Conservation (phyloP, 2,888 invertebrate species). For the Torymus tubicola region DNA sequence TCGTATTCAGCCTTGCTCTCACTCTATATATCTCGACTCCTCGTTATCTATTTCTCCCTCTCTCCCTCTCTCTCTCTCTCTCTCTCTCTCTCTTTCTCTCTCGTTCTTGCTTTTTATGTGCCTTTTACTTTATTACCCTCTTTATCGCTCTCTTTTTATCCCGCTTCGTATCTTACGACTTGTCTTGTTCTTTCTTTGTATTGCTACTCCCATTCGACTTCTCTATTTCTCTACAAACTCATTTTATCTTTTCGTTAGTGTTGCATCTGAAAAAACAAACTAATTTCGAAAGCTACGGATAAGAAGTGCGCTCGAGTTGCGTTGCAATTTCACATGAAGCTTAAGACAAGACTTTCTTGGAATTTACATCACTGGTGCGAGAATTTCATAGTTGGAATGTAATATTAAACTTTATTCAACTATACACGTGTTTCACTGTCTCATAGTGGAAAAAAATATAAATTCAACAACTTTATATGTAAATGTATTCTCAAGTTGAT, state of each 20-base stretch:
- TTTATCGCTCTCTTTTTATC: conserved; percentile 40
- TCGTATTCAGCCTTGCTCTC: conserved; percentile 17
- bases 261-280: not conserved
- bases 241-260: conserved; percentile 17
- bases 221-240: conserved; percentile 13
- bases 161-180: conserved; percentile 17
- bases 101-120: conserved; percentile 39
- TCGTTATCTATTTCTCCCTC: conserved; percentile 9
- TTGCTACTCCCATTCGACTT: not conserved
- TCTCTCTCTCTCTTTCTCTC: conserved; percentile 18
- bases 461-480: too few species aligned
- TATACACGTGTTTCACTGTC: too few species aligned
- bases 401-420: too few species aligned
- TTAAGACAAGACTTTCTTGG: not conserved
- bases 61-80: conserved; percentile 32
- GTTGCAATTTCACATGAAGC: conserved; percentile 1
- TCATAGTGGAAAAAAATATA: too few species aligned
- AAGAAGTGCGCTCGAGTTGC: not conserved
- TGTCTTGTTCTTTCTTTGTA: conserved; percentile 26
- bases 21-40: not conserved
- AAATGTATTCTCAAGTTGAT: too few species aligned
- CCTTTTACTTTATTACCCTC: conserved; percentile 52
- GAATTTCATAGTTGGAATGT: too few species aligned
- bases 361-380: too few species aligned
- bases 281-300: conserved; percentile 20